Conservation (phyloP, 2,888 invertebrate species). For the Ormyrus nitidulus region DNA sequence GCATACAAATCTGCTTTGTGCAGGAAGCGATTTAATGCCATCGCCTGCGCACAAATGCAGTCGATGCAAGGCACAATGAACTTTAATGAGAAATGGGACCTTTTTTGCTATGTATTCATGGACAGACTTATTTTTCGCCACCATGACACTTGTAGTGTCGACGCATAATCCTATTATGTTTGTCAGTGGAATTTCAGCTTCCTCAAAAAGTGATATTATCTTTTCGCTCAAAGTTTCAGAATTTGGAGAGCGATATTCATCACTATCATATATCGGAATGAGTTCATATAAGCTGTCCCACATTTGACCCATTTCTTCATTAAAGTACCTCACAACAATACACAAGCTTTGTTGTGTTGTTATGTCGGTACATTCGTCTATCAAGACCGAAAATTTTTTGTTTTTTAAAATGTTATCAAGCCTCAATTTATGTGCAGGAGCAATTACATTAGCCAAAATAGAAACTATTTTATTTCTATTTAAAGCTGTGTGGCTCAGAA, state of each 20-base stretch:
- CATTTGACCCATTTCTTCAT: slow-evolving; percentile 38
- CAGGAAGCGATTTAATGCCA: slow-evolving; percentile 64
- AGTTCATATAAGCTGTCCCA: slow-evolving; percentile 59
- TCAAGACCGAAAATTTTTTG: slow-evolving; percentile 61
- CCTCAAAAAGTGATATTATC: slow-evolving; percentile 52
- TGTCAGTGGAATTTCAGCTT: slow-evolving; percentile 51
- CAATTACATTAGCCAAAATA: slow-evolving; percentile 63
- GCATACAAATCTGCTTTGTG: slow-evolving; percentile 63
- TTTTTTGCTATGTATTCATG: slow-evolving; percentile 56
- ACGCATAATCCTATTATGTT: slow-evolving; percentile 66
- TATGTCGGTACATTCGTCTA: slow-evolving; percentile 64
- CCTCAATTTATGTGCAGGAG: slow-evolving; percentile 59
- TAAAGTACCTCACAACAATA: slow-evolving; percentile 60
- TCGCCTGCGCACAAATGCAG: slow-evolving; percentile 65
- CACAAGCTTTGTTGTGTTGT: slow-evolving; percentile 56
- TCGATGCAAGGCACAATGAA: slow-evolving; percentile 67
- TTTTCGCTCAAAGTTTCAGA: slow-evolving; percentile 54
- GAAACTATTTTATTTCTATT: slow-evolving; percentile 60
- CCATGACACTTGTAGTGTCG: slow-evolving; percentile 61
- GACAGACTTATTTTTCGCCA: slow-evolving; percentile 65
- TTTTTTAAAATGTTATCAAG: slow-evolving; percentile 59
- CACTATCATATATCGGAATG: slow-evolving; percentile 52
- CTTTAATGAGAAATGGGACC: slow-evolving; percentile 59
- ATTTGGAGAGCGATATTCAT: slow-evolving; percentile 41
- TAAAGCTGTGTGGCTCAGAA: slow-evolving; percentile 59